Evolutionary conservation across 1,140 invertebrate genomes (phyloP).

Genomic region (Drosophila parvula): DNA sequence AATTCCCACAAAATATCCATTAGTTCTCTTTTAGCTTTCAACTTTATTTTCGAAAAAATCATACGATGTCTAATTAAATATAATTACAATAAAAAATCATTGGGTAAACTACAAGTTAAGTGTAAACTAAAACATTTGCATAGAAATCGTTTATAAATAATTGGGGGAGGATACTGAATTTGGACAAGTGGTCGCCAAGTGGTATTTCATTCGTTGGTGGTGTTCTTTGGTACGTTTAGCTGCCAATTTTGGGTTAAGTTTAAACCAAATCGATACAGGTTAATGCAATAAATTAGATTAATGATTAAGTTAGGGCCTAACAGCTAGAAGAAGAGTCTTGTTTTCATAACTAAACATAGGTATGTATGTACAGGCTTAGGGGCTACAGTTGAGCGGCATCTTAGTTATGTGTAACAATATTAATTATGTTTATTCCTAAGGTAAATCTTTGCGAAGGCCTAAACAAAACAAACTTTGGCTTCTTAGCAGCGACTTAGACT

Average conservation of each 20-base stretch:
- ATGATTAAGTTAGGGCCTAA: slow-evolving; percentile 29
- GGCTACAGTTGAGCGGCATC: slow-evolving; percentile 56
- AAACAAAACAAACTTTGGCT: slow-evolving; percentile 80
- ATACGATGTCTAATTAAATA: slow-evolving; percentile 36
- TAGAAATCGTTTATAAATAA: slow-evolving; percentile 31
- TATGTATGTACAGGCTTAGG: slow-evolving; percentile 66
- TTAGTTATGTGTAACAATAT: slow-evolving; percentile 54
- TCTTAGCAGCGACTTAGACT: slow-evolving; percentile 78
- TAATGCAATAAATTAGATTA: slow-evolving; percentile 59
- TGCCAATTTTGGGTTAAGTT: slow-evolving; percentile 75
- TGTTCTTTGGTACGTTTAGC: slow-evolving; percentile 83
- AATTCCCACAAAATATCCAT: not conserved
- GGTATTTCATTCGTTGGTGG: slow-evolving; percentile 35
- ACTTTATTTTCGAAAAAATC: slow-evolving; percentile 71
- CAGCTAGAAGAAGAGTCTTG: slow-evolving; percentile 58
- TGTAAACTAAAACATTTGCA: slow-evolving; percentile 49
- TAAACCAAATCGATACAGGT: slow-evolving; percentile 54
- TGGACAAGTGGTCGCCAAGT: slow-evolving; percentile 58
- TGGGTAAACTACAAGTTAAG: slow-evolving; percentile 43
- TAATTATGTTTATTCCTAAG: not conserved
- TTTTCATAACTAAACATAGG: slow-evolving; percentile 10
- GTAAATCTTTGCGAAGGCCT: slow-evolving; percentile 62
- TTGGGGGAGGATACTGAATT: slow-evolving; percentile 52
- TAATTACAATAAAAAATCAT: slow-evolving; percentile 54
- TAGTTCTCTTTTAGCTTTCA: slow-evolving; percentile 56